Percentiles rank a stretch among this genome's conserved stretches.
Evolutionary conservation across 1,140 invertebrate species (phyloP).

Genomic region (Temnothorax longispinosus): DNA sequence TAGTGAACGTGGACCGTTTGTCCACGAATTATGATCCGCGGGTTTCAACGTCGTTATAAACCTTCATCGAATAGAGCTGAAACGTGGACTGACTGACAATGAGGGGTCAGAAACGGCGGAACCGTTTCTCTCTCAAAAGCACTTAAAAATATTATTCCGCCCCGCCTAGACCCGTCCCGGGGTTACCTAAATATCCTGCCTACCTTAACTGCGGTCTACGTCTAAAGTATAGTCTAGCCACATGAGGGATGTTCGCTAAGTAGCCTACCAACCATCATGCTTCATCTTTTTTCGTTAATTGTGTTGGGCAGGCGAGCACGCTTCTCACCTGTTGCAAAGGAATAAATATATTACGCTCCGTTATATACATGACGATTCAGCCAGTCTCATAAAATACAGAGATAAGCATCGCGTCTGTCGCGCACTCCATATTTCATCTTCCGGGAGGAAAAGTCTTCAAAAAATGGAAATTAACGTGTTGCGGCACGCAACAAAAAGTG

Average conservation of each 20-base stretch:
- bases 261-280: slow-evolving; percentile 60
- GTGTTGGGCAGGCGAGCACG: slow-evolving; percentile 49
- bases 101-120: neutral
- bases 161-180: slow-evolving; percentile 63
- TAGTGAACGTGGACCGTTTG: slow-evolving; percentile 60
- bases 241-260: slow-evolving; percentile 62
- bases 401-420: slow-evolving; percentile 68
- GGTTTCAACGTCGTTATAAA: slow-evolving; percentile 14
- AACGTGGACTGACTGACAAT: neutral
- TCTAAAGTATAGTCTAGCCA: slow-evolving; percentile 19
- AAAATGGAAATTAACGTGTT: slow-evolving; percentile 43
- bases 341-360: slow-evolving; percentile 71
- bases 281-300: slow-evolving; percentile 65
- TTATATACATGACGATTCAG: slow-evolving; percentile 63
- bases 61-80: neutral
- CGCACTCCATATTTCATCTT: slow-evolving; percentile 34
- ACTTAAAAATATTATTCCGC: slow-evolving; percentile 72
- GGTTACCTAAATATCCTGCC: slow-evolving; percentile 54
- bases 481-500: neutral
- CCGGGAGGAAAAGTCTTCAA: slow-evolving; percentile 17
- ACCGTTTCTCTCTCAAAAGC: slow-evolving; percentile 44
- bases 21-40: slow-evolving; percentile 1
- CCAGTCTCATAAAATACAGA: slow-evolving; percentile 67
- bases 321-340: slow-evolving; percentile 74
- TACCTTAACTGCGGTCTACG: slow-evolving; percentile 44